phyloP scores from a whole-genome alignment of 2,888 invertebrate species.

The Steromphala cineraria region DNA sequence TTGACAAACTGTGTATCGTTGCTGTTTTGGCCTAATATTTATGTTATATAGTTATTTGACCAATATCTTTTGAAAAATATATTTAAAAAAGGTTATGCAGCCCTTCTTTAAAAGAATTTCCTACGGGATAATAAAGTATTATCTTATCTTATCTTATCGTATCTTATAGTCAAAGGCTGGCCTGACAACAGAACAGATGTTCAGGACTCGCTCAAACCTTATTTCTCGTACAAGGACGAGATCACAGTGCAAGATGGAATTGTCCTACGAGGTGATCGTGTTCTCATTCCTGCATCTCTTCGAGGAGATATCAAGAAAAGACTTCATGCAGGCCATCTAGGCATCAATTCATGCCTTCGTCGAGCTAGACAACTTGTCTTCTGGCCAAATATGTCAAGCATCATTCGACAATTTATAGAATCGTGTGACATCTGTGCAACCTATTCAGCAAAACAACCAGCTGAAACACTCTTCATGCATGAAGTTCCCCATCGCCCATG shows the following conservation, averaged over 20 bases:
- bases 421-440: conserved; percentile 32
- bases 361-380: conserved; percentile 29
- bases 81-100: too few relatives aligned
- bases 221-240: conserved; percentile 24
- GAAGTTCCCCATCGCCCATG: conserved; percentile 41
- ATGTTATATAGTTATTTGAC: too few relatives aligned
- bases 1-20: too few relatives aligned
- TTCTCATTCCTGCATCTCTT: background rate
- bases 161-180: conserved; percentile 36
- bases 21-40: too few relatives aligned
- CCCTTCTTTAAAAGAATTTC: too few relatives aligned
- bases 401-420: conserved; percentile 36
- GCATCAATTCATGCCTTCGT: conserved; percentile 23
- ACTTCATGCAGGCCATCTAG: conserved; percentile 23
- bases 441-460: conserved; percentile 21
- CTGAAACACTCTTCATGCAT: conserved; percentile 31
- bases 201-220: background rate
- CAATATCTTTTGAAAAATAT: too few relatives aligned
- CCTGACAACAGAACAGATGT: conserved; percentile 23
- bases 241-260: conserved; percentile 6
- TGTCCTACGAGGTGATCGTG: background rate
- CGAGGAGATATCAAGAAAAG: conserved; percentile 5
- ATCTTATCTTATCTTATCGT: too few relatives aligned
- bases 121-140: too few relatives aligned
- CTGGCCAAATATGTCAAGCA: conserved; percentile 40